Conservation (phyloP, 2,797 vertebrate species). For the Odontamblyopus lacepedii region DNA sequence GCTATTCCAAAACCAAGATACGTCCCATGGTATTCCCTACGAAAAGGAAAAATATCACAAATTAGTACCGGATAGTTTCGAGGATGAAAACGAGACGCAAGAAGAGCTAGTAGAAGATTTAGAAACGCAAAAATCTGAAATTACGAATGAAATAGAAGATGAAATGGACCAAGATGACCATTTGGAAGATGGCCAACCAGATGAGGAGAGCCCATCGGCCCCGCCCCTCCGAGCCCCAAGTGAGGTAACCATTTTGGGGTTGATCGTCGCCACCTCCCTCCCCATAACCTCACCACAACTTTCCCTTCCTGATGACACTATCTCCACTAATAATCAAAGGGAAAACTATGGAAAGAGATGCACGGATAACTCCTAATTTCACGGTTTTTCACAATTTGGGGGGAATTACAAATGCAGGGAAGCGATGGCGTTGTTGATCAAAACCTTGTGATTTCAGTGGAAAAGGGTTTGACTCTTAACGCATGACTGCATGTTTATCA, state of each 20-base stretch:
- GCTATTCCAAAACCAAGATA: background rate
- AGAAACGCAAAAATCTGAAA: constrained; percentile 10
- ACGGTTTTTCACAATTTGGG: constrained; percentile 25
- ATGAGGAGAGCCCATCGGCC: constrained; percentile 23
- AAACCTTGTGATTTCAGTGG: constrained; percentile 65
- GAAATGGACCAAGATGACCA: background rate
- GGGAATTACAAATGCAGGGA: constrained; percentile 29
- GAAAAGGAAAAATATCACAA: constrained; percentile 36
- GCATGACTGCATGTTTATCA: constrained; percentile 57
- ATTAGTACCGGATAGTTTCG: constrained; percentile 23
- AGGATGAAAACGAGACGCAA: constrained; percentile 22
- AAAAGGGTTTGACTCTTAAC: constrained; percentile 43
- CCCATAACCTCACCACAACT: constrained; percentile 38
- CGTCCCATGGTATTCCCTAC: constrained; percentile 6
- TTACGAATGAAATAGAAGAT: background rate
- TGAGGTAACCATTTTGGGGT: constrained; percentile 79
- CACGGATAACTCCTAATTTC: constrained; percentile 21
- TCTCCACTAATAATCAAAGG: constrained; percentile 43
- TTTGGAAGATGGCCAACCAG: background rate
- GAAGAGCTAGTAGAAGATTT: constrained; percentile 7
- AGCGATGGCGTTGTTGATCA: constrained; percentile 34
- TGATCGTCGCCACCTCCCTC: constrained; percentile 2
- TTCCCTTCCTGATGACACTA: constrained; percentile 34
- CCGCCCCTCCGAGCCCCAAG: constrained; percentile 67
- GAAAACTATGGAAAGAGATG: constrained; percentile 12